Conservation (phyloP, 2,113 vertebrate species). For the Dolichallabes microphthalmus region DNA sequence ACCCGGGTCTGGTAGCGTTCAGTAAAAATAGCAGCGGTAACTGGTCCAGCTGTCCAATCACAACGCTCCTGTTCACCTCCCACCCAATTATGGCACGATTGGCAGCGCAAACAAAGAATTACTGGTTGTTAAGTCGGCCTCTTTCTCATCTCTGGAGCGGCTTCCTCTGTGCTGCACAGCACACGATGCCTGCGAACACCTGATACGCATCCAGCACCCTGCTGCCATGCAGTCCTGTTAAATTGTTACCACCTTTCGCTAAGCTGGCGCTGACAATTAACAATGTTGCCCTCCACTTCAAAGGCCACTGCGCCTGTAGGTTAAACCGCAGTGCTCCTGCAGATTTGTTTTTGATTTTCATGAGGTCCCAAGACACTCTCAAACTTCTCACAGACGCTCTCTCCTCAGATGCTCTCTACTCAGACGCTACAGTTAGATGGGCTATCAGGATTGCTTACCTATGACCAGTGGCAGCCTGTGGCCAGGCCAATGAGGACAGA, state of each 20-base stretch:
- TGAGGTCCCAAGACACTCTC: conserved; percentile 81
- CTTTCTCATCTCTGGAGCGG: conserved; percentile 69
- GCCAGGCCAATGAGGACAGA: neutral
- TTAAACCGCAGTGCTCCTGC: conserved; percentile 83
- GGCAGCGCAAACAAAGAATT: conserved; percentile 95
- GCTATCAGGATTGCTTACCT: conserved; percentile 31
- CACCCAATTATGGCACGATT: conserved; percentile 86
- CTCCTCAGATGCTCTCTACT: conserved; percentile 2
- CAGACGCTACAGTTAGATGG: conserved; percentile 8
- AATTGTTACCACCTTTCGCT: conserved; percentile 99
- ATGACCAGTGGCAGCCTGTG: conserved; percentile 9
- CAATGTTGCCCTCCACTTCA: conserved; percentile 87
- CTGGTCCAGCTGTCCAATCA: conserved; percentile 75
- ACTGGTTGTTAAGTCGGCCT: conserved; percentile 80
- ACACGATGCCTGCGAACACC: conserved; percentile 89
- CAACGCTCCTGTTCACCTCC: conserved; percentile 77
- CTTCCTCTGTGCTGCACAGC: conserved; percentile 74
- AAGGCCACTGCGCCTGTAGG: conserved; percentile 81
- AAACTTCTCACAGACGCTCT: conserved; percentile 64
- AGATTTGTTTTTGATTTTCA: conserved; percentile 77
- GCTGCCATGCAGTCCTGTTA: conserved; percentile 84
- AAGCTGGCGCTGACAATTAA: conserved; percentile 94
- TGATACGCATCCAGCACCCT: conserved; percentile 82
- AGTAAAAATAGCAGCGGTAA: conserved; percentile 69
- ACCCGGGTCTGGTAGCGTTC: conserved; percentile 63